Evolutionary conservation across 2,113 vertebrate genomes (phyloP).

Genomic region (Osmerus eperlanus): DNA sequence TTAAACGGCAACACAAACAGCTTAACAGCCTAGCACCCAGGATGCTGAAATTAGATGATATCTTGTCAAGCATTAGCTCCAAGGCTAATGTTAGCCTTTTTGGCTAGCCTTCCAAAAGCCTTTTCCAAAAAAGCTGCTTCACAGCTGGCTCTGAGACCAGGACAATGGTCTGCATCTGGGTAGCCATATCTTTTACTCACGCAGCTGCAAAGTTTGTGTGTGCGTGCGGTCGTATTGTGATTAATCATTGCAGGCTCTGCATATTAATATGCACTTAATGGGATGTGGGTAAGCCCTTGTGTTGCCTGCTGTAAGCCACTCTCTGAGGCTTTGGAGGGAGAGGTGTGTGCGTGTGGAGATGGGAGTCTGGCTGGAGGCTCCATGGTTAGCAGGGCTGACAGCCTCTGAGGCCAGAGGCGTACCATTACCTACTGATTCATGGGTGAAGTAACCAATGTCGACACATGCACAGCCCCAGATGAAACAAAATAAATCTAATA

Average conservation of each 20-base stretch:
- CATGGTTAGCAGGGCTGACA: conserved; percentile 39
- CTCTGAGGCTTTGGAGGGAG: background rate
- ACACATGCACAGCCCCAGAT: conserved; percentile 44
- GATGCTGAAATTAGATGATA: too few relatives aligned
- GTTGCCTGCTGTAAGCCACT: conserved; percentile 6
- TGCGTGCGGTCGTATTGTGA: background rate
- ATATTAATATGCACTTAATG: conserved; percentile 9
- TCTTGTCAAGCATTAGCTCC: background rate
- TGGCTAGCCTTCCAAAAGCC: background rate
- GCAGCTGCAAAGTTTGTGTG: conserved; percentile 13
- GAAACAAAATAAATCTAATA: conserved; percentile 38
- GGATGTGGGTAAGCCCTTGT: conserved; percentile 4
- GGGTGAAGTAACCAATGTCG: conserved; percentile 44
- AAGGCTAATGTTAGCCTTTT: background rate
- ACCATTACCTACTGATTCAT: conserved; percentile 60
- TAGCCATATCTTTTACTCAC: background rate
- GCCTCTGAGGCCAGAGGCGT: conserved; percentile 17
- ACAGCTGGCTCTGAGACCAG: conserved; percentile 7
- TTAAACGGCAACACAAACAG: too few relatives aligned
- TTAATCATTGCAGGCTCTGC: background rate
- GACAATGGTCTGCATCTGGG: conserved; percentile 10
- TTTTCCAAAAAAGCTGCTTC: background rate
- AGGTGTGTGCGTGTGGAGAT: conserved; percentile 12
- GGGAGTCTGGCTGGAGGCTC: conserved; percentile 32
- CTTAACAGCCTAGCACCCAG: too few relatives aligned